These are phyloP conservation scores for Plagiodera versicolora DNA, from an alignment of 2,888 invertebrate genomes.

Conservation along the genomic window DNA sequence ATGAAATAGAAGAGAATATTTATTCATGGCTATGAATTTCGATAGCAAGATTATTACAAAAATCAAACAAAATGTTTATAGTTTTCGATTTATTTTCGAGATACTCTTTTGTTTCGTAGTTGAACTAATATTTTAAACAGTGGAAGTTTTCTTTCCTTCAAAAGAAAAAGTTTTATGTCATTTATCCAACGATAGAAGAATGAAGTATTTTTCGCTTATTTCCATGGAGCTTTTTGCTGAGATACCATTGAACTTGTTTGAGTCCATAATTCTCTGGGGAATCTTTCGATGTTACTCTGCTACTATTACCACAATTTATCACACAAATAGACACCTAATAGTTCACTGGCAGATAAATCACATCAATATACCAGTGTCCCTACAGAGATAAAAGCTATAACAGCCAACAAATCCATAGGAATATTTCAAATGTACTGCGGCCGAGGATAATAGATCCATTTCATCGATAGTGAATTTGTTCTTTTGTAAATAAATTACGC, in stretches of 20 bases:
- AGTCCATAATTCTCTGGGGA: neutral
- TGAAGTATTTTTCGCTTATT: too few species aligned
- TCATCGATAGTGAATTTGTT: conserved; percentile 18
- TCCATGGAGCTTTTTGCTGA: too few species aligned
- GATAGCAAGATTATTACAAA: too few species aligned
- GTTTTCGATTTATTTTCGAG: too few species aligned
- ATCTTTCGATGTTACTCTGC: neutral
- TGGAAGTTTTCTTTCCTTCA: too few species aligned
- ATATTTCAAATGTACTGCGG: conserved; percentile 13
- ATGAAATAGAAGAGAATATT: too few species aligned
- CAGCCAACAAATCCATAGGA: conserved; percentile 15
- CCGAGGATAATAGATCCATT: conserved; percentile 19
- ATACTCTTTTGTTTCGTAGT: too few species aligned
- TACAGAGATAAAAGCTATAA: conserved; percentile 21
- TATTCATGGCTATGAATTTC: too few species aligned
- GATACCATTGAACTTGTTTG: neutral
- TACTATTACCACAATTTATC: conserved; percentile 6
- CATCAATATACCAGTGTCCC: conserved; percentile 16
- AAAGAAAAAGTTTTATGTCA: too few species aligned
- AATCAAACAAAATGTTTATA: too few species aligned
- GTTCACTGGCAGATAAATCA: conserved; percentile 16
- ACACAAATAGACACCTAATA: conserved; percentile 15
- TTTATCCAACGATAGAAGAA: too few species aligned
- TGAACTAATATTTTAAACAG: too few species aligned
- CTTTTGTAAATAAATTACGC: conserved; percentile 21